These are phyloP conservation scores for Amiota minor DNA, from an alignment of 2,888 invertebrate species.

Conservation along the genomic window DNA sequence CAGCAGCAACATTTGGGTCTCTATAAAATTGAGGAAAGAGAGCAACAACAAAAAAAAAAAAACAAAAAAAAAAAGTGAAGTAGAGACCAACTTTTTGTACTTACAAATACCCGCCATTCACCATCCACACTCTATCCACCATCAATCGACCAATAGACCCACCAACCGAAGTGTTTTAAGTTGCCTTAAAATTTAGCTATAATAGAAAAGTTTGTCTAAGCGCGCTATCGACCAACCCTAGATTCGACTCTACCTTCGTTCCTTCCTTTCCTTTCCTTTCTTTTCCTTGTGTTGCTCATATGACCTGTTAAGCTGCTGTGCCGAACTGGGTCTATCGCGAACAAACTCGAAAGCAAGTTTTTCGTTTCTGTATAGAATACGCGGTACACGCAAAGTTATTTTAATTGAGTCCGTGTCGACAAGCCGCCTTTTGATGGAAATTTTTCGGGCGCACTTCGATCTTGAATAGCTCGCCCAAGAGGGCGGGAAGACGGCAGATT, in stretches of 20 bases:
- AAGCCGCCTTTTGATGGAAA: constrained; percentile 20
- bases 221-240: constrained; percentile 5
- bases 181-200: constrained; percentile 20
- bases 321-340: background rate
- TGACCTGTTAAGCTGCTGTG: constrained; percentile 7
- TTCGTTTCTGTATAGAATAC: constrained; percentile 31
- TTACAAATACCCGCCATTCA: background rate
- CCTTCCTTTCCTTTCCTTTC: too few relatives aligned
- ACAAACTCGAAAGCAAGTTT: constrained; percentile 14
- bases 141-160: background rate
- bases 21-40: background rate
- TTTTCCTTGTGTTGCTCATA: background rate
- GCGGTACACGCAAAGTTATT: constrained; percentile 41
- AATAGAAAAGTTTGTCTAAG: constrained; percentile 23
- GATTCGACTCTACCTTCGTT: background rate
- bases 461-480: background rate
- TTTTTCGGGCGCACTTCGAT: constrained; percentile 16
- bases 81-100: constrained; percentile 9
- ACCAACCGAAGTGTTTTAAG: background rate
- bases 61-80: background rate
- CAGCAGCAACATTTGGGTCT: background rate
- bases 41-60: background rate
- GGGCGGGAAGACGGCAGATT: background rate
- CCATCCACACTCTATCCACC: too few relatives aligned
- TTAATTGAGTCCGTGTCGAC: constrained; percentile 46